Base-by-base conservation (phyloP, 2,797 vertebrate species). In the Mormyrops boulengeri region DNA sequence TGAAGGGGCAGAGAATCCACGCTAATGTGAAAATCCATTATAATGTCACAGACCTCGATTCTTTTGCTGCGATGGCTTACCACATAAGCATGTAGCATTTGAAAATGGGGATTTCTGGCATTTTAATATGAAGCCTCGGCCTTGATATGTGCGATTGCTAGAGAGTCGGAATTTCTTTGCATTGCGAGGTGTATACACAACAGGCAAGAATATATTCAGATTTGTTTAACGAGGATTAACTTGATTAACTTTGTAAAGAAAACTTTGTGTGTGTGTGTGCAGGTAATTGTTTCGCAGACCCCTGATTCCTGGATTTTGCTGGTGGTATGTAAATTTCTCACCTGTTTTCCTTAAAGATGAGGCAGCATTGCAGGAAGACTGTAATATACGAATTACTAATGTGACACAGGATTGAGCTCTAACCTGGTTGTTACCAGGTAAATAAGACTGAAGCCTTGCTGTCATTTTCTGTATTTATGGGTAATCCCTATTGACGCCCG, bases 391-490 rank as follows among this genome's bases (percentile, higher is more conserved):
- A 14, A 52, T 86, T 55, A n/a, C 9, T 87, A 41, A n/a, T 52
- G 17, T 60, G 85, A 60, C 30, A 41, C 26, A 60, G 53, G 53
- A 86, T 44, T 87, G 30, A 60, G 85, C 7, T 44, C 41, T 44
- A 57, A 87, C 34, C 85, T 41, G 34, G 30, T 41, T 38, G 4
- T 87, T 19, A 22, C 34, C 17, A 41, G 14, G 17, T 60, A 87
- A 60, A 87, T 57, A 41, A 34, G 85, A 1, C 55, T 38, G 60
- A 87, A 57, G 30, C 30, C 50, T 30, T 38, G 52, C 85, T 87
- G 85, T 87, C 34, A 41, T 41, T 60, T 87, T 34, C 49, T 57
- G 50, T 60, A 87, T 87, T 57, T 87, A 41, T 87, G 53, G 50
- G 5, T 41, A 57, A 87, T 87, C 26, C 38, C 53, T 44, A 22